Percentiles rank a stretch among this genome's conserved stretches.
Evolutionary conservation across 2,113 vertebrate species (phyloP).

Genomic region (Elachura formosa): DNA sequence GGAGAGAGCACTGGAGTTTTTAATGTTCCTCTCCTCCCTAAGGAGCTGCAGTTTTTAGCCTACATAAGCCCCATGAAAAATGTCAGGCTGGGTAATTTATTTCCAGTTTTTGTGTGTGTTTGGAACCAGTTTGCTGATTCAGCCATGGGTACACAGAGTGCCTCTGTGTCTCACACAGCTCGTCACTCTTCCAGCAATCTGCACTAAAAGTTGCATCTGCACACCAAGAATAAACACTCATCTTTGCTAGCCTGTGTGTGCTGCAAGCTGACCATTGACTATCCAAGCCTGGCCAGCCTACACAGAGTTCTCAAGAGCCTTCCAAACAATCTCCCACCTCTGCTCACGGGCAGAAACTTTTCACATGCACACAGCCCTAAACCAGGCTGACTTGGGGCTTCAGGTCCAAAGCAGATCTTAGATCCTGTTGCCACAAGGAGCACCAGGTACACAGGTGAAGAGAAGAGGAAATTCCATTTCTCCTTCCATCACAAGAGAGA

Average conservation of each 20-base stretch:
- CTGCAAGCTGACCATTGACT: neutral
- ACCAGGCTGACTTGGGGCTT: neutral
- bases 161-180: neutral
- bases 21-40: neutral
- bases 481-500: neutral
- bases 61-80: slow-evolving; percentile 12
- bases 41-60: neutral
- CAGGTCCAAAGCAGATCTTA: neutral
- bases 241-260: neutral
- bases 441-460: neutral
- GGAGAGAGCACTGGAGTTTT: neutral
- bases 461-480: too few relatives aligned
- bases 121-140: slow-evolving; percentile 27
- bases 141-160: neutral
- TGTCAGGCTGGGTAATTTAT: slow-evolving; percentile 26
- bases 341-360: neutral
- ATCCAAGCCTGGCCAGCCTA: neutral
- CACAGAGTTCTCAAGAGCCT: neutral
- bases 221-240: neutral
- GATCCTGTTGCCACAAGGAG: neutral
- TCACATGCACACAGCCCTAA: neutral
- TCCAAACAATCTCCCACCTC: neutral
- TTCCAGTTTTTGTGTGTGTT: slow-evolving; percentile 4
- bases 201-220: neutral
- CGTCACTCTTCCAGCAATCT: neutral